Conservation (phyloP, 2,888 invertebrate species). For the Thera britannica region DNA sequence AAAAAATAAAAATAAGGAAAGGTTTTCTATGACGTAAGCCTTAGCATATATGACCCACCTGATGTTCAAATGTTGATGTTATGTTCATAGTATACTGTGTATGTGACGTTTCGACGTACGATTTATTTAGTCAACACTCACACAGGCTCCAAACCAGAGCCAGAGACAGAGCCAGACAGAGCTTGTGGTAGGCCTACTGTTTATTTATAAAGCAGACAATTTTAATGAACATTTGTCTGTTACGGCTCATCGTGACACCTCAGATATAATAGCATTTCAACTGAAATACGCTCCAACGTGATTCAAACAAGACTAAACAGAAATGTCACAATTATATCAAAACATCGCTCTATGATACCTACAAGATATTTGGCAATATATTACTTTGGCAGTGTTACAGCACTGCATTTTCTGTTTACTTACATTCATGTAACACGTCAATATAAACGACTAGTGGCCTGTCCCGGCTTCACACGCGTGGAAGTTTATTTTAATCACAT, state of each 20-base stretch:
- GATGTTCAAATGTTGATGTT: too few species aligned
- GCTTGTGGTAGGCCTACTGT: conserved; percentile 34
- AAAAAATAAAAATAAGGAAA: too few species aligned
- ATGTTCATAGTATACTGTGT: too few species aligned
- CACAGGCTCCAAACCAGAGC: too few species aligned
- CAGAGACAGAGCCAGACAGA: too few species aligned
- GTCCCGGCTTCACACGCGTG: too few species aligned
- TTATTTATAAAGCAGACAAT: conserved; percentile 59
- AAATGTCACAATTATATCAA: conserved; percentile 56
- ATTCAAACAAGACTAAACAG: conserved; percentile 52
- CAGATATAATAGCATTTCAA: conserved; percentile 50
- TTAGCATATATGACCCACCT: too few species aligned
- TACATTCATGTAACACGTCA: conserved; percentile 59
- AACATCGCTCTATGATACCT: conserved; percentile 34
- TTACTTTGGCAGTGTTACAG: conserved; percentile 45
- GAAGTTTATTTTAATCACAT: too few species aligned
- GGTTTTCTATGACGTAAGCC: too few species aligned
- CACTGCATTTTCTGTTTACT: conserved; percentile 69
- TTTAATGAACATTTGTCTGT: conserved; percentile 59
- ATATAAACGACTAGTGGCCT: conserved; percentile 25
- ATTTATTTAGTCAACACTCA: too few species aligned
- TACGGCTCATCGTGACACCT: conserved; percentile 54
- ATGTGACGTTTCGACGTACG: too few species aligned
- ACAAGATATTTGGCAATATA: conserved; percentile 32
- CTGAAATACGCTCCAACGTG: conserved; percentile 48